These are phyloP conservation scores for Acropternis orthonyx DNA, from an alignment of 2,797 vertebrate species.

Conservation along the genomic window DNA sequence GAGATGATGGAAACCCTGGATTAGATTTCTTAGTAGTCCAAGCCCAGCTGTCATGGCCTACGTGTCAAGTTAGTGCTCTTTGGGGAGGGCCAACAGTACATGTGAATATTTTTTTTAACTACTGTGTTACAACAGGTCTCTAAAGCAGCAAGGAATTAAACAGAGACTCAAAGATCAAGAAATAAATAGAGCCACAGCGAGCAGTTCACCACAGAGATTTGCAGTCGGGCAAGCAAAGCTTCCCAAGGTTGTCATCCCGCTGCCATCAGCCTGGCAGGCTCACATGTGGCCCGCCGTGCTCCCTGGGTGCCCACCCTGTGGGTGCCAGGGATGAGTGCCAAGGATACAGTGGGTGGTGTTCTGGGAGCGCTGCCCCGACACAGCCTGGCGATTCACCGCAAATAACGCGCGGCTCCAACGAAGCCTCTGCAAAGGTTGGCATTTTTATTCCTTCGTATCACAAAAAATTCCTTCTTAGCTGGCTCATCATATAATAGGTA, in stretches of 20 bases:
- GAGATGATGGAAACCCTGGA: conserved; percentile 65
- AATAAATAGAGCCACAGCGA: conserved; percentile 42
- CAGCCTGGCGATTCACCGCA: not conserved
- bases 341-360: not conserved
- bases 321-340: not conserved
- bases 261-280: not conserved
- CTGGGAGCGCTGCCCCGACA: not conserved
- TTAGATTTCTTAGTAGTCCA: conserved; percentile 67
- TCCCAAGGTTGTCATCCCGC: not conserved
- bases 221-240: not conserved
- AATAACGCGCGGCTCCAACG: not conserved
- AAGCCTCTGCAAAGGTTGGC: not conserved
- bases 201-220: not conserved
- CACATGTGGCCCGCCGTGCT: not conserved
- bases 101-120: conserved; percentile 59
- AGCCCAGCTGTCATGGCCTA: conserved; percentile 50
- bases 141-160: conserved; percentile 70
- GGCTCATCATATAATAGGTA: not conserved
- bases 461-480: not conserved
- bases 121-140: conserved; percentile 62
- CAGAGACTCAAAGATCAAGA: conserved; percentile 55
- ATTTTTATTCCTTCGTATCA: not conserved
- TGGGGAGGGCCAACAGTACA: conserved; percentile 35
- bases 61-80: conserved; percentile 66
- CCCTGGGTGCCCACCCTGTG: not conserved